phyloP scores from a whole-genome alignment of 2,113 vertebrate species.

The Chamaetylas fuelleborni region DNA sequence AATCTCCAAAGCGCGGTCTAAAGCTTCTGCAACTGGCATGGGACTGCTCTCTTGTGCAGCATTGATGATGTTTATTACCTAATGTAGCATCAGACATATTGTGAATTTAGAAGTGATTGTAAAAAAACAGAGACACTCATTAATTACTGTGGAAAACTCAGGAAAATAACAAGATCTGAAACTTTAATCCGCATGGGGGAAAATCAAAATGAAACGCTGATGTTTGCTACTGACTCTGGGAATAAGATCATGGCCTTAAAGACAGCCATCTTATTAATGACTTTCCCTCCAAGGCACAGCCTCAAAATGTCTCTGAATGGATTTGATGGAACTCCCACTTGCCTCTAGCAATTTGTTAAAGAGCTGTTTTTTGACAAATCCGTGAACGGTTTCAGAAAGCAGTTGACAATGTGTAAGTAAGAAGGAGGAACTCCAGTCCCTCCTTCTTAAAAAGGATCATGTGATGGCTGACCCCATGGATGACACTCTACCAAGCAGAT shows the following conservation, averaged over 20 bases:
- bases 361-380: background rate
- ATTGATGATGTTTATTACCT: constrained; percentile 98
- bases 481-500: background rate
- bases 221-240: background rate
- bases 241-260: background rate
- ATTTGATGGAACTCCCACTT: background rate
- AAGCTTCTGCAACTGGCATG: constrained; percentile 89
- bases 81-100: background rate
- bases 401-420: background rate
- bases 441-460: background rate
- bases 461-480: background rate
- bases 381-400: background rate
- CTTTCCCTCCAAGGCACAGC: background rate
- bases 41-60: constrained; percentile 95
- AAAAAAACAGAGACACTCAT: background rate
- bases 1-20: constrained; percentile 95
- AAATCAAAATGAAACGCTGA: background rate
- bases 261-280: background rate
- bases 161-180: background rate
- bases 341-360: background rate
- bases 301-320: background rate
- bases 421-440: background rate
- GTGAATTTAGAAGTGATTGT: background rate
- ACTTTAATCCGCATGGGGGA: background rate
- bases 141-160: background rate